Evolutionary conservation across 2,888 invertebrate species (phyloP), one percentile per base, ranked within the genome.

Genomic region (Mycalesis mineus): DNA sequence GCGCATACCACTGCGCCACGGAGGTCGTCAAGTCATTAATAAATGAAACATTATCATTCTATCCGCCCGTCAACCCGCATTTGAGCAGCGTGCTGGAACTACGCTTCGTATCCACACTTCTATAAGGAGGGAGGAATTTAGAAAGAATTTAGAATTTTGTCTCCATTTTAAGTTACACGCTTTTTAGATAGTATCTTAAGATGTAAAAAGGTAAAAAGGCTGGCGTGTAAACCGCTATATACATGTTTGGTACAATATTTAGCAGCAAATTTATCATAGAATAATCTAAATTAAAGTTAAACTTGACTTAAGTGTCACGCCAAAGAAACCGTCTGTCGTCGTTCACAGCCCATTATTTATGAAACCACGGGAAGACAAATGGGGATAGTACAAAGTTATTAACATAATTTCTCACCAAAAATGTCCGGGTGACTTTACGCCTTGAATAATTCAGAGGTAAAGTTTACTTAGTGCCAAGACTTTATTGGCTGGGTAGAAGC

Each of bases 341-440:
- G 28, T 39, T 50, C 50, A 13, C 13, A 40, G 28, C 28, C 14
- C 50, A 40, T 50, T 40, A 50, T 57, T 55, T 51, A 55, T 55
- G 51, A 80, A 80, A 80, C 70, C 75, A 70, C 68, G 69, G 62
- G 66, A 81, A 83, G 84, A 80, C 75, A 80, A 50, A 50, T 50
- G 50, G 50, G 50, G 80, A 83, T 83, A 77, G 78, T 78, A 80
- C 80, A 83, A 84, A 84, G 82, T 84, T 80, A 85, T 85, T 84
- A 84, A 79, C 80, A 84, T 85, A 84, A 87, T 86, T 85, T 82
- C 84, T 78, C 82, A 84, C 84, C 85, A 79, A 83, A 83, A 85
- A 84, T 83, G 84, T 86, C 80, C 82, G 73, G 80, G 78, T 80
- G 80, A 82, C 80, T 82, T 83, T 77, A 68, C 73, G 69, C 72